Conservation (phyloP, 2,797 vertebrate species). For the Pseudochirops cupreus region DNA sequence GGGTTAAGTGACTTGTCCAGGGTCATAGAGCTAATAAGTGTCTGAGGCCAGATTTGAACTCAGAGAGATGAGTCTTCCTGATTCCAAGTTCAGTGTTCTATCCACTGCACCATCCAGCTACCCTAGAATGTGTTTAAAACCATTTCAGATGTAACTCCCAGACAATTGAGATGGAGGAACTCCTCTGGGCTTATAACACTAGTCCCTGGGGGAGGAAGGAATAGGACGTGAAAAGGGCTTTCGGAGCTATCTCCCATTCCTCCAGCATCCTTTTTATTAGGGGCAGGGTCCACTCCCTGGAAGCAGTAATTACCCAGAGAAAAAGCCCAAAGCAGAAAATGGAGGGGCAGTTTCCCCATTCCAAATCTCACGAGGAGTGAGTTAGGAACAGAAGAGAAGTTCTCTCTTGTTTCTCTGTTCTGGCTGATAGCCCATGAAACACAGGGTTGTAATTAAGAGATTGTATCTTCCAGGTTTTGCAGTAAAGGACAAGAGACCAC, state of each 20-base stretch:
- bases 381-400: neutral
- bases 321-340: neutral
- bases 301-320: neutral
- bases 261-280: neutral
- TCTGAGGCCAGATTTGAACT: neutral
- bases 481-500: conserved; percentile 36
- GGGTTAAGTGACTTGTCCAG: neutral
- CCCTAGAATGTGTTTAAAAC: neutral
- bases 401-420: neutral
- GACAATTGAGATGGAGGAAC: neutral
- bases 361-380: neutral
- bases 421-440: conserved; percentile 56
- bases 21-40: neutral
- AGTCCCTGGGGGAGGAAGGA: neutral
- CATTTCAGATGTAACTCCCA: neutral
- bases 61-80: neutral
- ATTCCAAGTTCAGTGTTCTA: neutral
- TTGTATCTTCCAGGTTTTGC: conserved; percentile 34
- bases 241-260: neutral
- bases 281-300: neutral
- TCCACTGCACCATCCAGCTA: neutral
- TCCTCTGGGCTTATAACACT: neutral
- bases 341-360: neutral
- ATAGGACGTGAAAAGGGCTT: neutral
- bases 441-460: conserved; percentile 54